Conservation (phyloP, 2,113 vertebrate genomes). For the Sinocyclocheilus anshuiensis region DNA sequence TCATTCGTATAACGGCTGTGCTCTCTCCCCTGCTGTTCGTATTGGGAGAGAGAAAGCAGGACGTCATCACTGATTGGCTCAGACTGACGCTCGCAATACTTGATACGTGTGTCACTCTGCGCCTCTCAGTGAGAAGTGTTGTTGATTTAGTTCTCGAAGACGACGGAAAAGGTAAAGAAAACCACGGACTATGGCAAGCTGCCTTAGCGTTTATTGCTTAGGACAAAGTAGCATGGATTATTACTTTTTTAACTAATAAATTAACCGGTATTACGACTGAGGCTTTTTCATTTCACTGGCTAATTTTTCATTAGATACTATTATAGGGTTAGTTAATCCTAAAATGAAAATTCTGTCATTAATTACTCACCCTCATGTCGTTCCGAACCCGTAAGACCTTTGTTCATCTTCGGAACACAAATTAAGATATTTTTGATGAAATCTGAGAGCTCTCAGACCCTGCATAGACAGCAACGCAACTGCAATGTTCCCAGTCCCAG, state of each 20-base stretch:
- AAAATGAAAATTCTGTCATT: no score
- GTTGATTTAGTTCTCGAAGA: slow-evolving; percentile 29
- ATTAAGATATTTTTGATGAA: no score
- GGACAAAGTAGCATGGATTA: neutral
- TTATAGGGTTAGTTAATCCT: no score
- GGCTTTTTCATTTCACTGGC: no score
- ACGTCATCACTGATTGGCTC: slow-evolving; percentile 59
- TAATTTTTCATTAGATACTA: no score
- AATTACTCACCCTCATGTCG: no score
- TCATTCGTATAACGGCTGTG: slow-evolving; percentile 39
- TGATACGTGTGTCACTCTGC: slow-evolving; percentile 46
- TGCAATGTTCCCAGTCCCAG: no score
- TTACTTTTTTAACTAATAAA: neutral
- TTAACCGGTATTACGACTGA: neutral
- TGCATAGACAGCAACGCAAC: no score
- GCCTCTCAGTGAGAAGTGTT: slow-evolving; percentile 49
- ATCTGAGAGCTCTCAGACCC: no score
- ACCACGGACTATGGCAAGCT: neutral
- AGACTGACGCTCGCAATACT: slow-evolving; percentile 50
- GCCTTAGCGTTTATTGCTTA: neutral
- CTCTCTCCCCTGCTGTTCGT: slow-evolving; percentile 31
- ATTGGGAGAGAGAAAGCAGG: slow-evolving; percentile 48
- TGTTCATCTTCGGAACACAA: no score
- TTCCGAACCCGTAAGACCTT: no score
- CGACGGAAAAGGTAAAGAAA: slow-evolving; percentile 10